Percentiles rank a stretch among this genome's conserved stretches.
Conservation (phyloP, 2,888 invertebrate species). For the Dorcus parallelipipedus region DNA sequence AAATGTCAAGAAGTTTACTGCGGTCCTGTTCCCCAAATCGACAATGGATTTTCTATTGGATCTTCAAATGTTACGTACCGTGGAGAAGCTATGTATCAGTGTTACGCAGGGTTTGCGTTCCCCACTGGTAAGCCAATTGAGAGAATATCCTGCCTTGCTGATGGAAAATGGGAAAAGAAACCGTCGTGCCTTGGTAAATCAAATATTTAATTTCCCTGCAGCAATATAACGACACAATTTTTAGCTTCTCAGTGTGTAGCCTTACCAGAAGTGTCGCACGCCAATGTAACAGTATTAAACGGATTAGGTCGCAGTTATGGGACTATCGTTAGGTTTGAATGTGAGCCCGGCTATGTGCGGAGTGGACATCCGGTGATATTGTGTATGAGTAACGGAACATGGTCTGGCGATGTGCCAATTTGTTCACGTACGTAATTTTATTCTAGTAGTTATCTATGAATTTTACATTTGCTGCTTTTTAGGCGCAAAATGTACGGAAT, state of each 20-base stretch:
- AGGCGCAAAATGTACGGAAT: constrained; percentile 66
- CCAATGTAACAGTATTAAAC: constrained; percentile 81
- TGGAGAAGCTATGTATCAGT: constrained; percentile 92
- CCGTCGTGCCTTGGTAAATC: constrained; percentile 78
- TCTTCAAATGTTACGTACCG: constrained; percentile 93
- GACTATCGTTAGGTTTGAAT: constrained; percentile 88
- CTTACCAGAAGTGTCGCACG: constrained; percentile 81
- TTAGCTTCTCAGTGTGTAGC: constrained; percentile 88
- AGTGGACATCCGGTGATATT: constrained; percentile 85
- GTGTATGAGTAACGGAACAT: constrained; percentile 94
- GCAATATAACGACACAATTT: constrained; percentile 10
- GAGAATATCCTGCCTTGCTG: constrained; percentile 82
- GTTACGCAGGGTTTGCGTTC: constrained; percentile 94
- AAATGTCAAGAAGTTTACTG: constrained; percentile 96
- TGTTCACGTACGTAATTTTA: constrained; percentile 64
- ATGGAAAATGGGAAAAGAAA: constrained; percentile 89
- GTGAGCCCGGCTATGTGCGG: constrained; percentile 86
- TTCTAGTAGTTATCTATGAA: not conserved
- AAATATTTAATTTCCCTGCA: constrained; percentile 1
- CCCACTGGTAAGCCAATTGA: constrained; percentile 84
- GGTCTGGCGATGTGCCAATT: constrained; percentile 88
- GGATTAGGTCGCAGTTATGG: constrained; percentile 91
- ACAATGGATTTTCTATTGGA: constrained; percentile 94
- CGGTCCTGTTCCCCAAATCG: constrained; percentile 96
- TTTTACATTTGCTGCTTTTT: constrained; percentile 8